These are phyloP conservation scores for Rhyacophila brunnea DNA, from an alignment of 1,140 invertebrate genomes.

Conservation along the genomic window DNA sequence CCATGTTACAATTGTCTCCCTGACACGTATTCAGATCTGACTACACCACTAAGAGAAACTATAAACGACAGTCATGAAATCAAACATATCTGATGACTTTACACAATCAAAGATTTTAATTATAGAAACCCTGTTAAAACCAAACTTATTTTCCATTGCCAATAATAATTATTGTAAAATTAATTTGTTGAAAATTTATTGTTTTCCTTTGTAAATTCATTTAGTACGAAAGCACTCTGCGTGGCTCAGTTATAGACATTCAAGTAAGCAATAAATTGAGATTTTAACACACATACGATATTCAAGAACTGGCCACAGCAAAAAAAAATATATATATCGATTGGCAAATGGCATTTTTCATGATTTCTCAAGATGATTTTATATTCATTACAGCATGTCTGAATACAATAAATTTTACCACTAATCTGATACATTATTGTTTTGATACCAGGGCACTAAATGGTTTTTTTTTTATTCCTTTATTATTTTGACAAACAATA, in stretches of 20 bases:
- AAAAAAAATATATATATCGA: too few species aligned
- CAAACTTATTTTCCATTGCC: too few species aligned
- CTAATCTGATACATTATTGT: slow-evolving; percentile 31
- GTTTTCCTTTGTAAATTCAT: background rate
- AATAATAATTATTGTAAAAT: background rate
- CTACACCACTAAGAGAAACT: background rate
- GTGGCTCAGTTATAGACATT: background rate
- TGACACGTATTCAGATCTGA: too few species aligned
- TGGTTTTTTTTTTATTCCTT: slow-evolving; percentile 24
- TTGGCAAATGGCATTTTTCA: background rate
- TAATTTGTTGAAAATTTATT: background rate
- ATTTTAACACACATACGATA: background rate
- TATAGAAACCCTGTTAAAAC: background rate
- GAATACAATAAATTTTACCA: slow-evolving; percentile 8
- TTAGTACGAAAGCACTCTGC: background rate
- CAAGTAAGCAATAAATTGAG: background rate
- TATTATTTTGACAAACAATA: background rate
- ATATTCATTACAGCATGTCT: background rate
- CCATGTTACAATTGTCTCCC: too few species aligned
- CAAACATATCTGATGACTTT: background rate
- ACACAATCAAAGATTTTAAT: background rate
- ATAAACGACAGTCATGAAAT: background rate
- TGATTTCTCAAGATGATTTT: background rate
- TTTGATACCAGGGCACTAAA: slow-evolving; percentile 32
- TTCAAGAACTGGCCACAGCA: background rate